These are phyloP conservation scores for Globicephala melas DNA, from an alignment of 2,113 vertebrate genomes.

Conservation along the genomic window DNA sequence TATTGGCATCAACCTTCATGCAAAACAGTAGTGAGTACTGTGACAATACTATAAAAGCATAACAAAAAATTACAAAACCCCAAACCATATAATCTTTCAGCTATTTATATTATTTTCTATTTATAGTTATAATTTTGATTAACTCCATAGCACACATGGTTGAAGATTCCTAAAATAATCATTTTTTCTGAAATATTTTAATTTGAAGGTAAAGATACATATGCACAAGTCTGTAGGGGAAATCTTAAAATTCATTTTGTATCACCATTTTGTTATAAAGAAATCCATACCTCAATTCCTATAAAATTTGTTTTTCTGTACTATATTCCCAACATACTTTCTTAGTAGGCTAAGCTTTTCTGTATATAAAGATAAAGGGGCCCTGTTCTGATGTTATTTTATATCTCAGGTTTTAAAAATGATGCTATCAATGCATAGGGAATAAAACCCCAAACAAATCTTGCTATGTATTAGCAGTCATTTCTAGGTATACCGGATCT, in stretches of 20 bases:
- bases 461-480: neutral
- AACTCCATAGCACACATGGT: neutral
- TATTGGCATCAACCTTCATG: neutral
- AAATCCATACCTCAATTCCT: neutral
- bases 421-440: neutral
- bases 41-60: neutral
- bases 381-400: neutral
- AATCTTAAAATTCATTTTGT: neutral
- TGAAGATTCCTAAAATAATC: neutral
- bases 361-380: neutral
- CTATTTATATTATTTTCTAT: neutral
- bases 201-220: neutral
- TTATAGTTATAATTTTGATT: neutral
- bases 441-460: neutral
- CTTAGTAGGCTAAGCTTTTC: neutral
- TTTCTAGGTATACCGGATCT: neutral
- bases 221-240: neutral
- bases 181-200: neutral
- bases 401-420: neutral
- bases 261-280: neutral
- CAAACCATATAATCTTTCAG: neutral
- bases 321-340: neutral
- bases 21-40: neutral
- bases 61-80: neutral
- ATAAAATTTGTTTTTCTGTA: neutral